Base-by-base conservation (phyloP, 2,797 vertebrate species). In the Ceryle rudis region DNA sequence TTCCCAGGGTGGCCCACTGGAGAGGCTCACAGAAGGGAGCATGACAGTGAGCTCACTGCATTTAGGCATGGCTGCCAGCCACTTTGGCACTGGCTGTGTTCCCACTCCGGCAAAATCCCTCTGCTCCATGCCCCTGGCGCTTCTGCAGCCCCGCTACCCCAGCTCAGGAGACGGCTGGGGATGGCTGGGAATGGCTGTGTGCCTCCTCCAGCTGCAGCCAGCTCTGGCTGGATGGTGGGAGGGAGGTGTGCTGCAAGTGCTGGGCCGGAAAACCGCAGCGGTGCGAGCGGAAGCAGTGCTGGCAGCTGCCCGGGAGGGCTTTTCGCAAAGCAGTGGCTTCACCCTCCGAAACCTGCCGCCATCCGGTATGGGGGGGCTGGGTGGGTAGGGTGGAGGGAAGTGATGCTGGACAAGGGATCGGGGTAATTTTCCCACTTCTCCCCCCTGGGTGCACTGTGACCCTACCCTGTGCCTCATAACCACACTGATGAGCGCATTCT, bases 211-310 rank as follows among this genome's bases (percentile, higher is more conserved):
- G 31, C 81, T 10, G 14, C 7, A 7, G 77, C 73, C 4, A 12
- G 46, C 52, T 44, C 29, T 2, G 3, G 29, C 37, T 29, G 2
- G 58, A 26, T 66, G 93, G 86, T 13, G 35, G 11, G 39, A 57
- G 52, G 61, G 81, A 85, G 82, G 60, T 60, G 71, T 8, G 42
- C 79, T n/a, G 81, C 54, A 0, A 47, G 54, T 10, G 51, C 46
- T 7, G 46, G 37, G 15, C 81, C 46, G 66, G 95, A 95, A 96
- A 97, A 86, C 96, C 93, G 55, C 93, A 61, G 77, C 46, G 9
- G 75, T 77, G 82, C 14, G 60, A 66, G 47, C 81, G 61, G 77
- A 91, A 81, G 84, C 10, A 5, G n/a, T 37, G 79, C 74, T 14
- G n/a, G 58, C 70, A 37, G 58, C 81, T 39, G 83, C 66, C 60